Base-by-base conservation (phyloP, 1,140 invertebrate species). In the Oncopeltus fasciatus region DNA sequence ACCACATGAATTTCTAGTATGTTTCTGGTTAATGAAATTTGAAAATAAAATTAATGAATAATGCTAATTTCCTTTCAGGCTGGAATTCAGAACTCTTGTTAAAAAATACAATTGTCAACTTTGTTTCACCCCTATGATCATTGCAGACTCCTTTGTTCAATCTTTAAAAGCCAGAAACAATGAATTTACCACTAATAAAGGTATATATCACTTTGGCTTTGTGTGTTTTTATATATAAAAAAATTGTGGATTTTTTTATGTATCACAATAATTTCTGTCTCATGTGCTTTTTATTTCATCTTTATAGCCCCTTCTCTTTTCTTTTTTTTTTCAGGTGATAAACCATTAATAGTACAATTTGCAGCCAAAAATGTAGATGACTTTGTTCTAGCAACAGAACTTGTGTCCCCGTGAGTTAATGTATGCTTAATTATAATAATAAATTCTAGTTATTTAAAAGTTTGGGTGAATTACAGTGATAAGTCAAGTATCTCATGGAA, bases 101-200 rank as follows among this genome's bases (percentile, higher is more conserved):
- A 78, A 84, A 72, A 80, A 82, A 70, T 95, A 95, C 74, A 82
- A 83, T 59, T 92, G 90, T 69, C 90, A 98, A 73, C 73, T 98
- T 58, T 85, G 88, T 59, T 98, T 90, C 70, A 95, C 93, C 0
- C 94, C 95, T 21, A 98, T 98, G 95, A 95, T 98, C 65, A 75
- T 97, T 60, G 90, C 93, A 0, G 86, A 95, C 73, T 93, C 90
- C 3, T 97, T 98, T 78, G 80, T 92, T 49, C 81, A 85, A 70
- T 96, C 93, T 64, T 73, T 81, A 28, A 88, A 92, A 77, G 94
- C 92, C 26, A 81, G 95, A 68, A 75, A 83, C 24, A 90, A 82
- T 76, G 94, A 97, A 74, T 97, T 97, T 73, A 81, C 83, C 8
- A 95, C 90, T 8, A 86, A 82, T 71, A 67, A 70, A 69, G 74